phyloP scores from a whole-genome alignment of 2,797 vertebrate species.

The Caiman crocodilus region DNA sequence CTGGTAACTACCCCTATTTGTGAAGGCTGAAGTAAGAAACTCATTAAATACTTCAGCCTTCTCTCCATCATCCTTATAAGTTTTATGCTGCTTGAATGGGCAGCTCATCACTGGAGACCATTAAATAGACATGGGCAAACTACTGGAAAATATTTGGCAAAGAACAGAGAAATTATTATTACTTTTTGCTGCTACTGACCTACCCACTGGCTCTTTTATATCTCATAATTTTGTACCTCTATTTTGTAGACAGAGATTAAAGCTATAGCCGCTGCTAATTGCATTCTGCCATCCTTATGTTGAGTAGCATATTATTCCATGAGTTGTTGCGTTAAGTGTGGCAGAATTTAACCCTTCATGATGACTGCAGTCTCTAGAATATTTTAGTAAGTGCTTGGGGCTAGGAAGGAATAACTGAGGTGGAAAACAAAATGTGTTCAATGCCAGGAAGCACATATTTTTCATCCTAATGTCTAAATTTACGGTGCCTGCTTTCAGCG shows the following conservation, averaged over 20 bases:
- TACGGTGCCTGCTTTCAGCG: fast-evolving
- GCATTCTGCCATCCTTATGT: background rate
- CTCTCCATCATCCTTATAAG: too few relatives aligned
- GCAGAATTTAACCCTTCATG: fast-evolving
- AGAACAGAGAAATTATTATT: fast-evolving
- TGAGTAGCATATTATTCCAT: background rate
- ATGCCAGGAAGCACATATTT: background rate
- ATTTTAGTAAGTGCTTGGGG: background rate
- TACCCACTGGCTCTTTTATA: background rate
- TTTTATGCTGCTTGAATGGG: background rate
- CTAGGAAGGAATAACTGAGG: fast-evolving
- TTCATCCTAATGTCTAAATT: background rate
- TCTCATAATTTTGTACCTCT: background rate
- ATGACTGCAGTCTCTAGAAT: background rate
- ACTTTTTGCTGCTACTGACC: fast-evolving
- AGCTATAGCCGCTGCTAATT: background rate
- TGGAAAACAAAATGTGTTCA: fast-evolving
- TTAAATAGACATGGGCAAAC: background rate
- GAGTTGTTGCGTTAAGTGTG: background rate
- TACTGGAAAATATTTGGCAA: background rate
- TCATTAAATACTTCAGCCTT: too few relatives aligned
- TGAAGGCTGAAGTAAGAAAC: too few relatives aligned
- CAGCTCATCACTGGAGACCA: background rate
- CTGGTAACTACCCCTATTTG: too few relatives aligned
- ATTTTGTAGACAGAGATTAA: background rate